Evolutionary conservation across 1,140 invertebrate genomes (phyloP).

Genomic region (Octopus bimaculoides): DNA sequence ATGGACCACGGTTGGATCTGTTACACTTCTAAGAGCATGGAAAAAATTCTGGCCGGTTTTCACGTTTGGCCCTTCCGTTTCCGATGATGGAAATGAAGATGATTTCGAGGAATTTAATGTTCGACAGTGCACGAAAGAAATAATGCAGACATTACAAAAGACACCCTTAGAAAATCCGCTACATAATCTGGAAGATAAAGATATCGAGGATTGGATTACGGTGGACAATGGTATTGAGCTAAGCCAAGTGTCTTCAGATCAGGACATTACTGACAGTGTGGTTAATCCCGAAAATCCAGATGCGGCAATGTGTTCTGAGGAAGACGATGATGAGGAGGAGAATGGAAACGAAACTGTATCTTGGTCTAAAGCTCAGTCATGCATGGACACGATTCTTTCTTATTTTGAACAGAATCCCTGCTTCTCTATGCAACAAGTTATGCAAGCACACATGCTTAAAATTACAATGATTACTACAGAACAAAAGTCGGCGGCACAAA

Average conservation of each 20-base stretch:
- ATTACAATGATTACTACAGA: not conserved
- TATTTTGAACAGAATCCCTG: not conserved
- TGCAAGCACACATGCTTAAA: not conserved
- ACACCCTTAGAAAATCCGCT: not conserved
- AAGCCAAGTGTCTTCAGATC: not conserved
- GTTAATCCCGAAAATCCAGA: not conserved
- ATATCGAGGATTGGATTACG: not conserved
- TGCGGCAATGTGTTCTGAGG: not conserved
- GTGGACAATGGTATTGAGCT: not conserved
- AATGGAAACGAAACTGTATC: not conserved
- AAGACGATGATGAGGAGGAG: not conserved
- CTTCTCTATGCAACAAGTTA: not conserved
- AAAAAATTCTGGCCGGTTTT: not conserved
- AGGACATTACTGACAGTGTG: not conserved
- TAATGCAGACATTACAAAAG: not conserved
- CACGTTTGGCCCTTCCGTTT: not conserved
- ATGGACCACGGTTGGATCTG: not conserved
- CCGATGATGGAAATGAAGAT: not conserved
- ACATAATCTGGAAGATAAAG: not conserved
- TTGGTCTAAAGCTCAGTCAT: not conserved
- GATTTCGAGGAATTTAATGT: not conserved
- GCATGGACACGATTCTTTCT: not conserved
- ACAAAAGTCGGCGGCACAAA: not conserved
- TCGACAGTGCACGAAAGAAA: not conserved
- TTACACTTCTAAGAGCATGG: not conserved